Evolutionary conservation across 2,797 vertebrate species (phyloP).

Genomic region (Diceros bicornis): DNA sequence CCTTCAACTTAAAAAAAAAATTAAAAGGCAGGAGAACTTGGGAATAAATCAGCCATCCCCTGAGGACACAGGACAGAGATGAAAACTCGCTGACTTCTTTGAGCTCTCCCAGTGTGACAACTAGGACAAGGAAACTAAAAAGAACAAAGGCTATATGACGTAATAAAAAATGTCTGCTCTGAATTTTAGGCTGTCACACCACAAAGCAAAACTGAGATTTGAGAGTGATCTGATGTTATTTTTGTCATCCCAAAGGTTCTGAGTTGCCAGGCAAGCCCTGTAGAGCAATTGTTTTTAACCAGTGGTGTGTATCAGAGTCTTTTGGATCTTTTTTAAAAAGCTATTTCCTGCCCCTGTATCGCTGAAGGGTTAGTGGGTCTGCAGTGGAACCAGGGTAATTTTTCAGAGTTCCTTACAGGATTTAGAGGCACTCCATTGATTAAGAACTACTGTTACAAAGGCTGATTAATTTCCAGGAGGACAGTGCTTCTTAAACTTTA

Average conservation of each 20-base stretch:
- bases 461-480: neutral
- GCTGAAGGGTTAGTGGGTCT: neutral
- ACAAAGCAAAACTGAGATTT: conserved; percentile 68
- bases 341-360: neutral
- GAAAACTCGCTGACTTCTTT: conserved; percentile 77
- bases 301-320: neutral
- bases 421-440: neutral
- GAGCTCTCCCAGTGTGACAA: conserved; percentile 64
- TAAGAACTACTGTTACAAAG: neutral
- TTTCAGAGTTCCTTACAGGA: neutral
- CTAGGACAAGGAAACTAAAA: conserved; percentile 45
- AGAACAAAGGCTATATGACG: conserved; percentile 52
- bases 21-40: conserved; percentile 64
- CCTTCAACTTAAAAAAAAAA: conserved; percentile 79
- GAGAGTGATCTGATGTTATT: conserved; percentile 44
- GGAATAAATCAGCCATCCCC: conserved; percentile 81
- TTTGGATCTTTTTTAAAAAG: conserved; percentile 3
- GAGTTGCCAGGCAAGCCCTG: neutral
- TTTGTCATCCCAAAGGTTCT: conserved; percentile 54
- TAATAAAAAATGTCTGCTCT: conserved; percentile 75
- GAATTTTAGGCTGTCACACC: conserved; percentile 58
- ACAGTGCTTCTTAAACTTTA: neutral
- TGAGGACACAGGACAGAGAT: conserved; percentile 55
- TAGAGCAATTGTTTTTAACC: conserved; percentile 48
- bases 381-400: neutral